phyloP scores from a whole-genome alignment of 2,797 vertebrate species.

The Hirundo rustica region DNA sequence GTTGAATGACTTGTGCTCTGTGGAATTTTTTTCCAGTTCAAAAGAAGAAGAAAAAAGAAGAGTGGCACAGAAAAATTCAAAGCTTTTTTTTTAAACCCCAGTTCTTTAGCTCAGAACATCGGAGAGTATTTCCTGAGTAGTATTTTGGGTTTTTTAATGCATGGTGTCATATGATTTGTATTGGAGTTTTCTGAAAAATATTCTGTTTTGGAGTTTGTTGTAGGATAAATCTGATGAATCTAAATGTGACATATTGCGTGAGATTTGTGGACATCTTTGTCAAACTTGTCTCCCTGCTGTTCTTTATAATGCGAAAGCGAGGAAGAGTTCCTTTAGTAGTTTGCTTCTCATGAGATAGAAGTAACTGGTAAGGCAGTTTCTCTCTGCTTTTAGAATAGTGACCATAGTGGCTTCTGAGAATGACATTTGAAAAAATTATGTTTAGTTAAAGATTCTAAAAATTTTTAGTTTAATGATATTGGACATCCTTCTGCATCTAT shows the following conservation, averaged over 20 bases:
- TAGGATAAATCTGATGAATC: not conserved
- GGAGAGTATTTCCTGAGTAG: not conserved
- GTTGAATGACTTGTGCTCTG: not conserved
- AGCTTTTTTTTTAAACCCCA: not conserved
- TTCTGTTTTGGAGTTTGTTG: not conserved
- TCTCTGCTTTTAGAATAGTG: not conserved
- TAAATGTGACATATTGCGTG: not conserved
- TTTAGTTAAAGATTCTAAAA: not conserved
- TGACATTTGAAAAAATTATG: not conserved
- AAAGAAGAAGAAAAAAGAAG: not conserved
- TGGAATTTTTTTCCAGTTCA: not conserved
- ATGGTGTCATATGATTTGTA: not conserved
- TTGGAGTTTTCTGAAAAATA: not conserved
- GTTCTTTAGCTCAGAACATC: not conserved
- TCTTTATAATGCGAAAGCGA: not conserved
- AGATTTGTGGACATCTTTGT: not conserved
- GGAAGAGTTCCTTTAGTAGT: not conserved
- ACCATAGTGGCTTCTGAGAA: not conserved
- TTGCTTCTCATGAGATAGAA: not conserved
- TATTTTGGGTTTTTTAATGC: not conserved
- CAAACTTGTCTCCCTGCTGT: not conserved
- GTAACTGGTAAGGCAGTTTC: not conserved
- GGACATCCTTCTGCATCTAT: not conserved
- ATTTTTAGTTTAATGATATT: not conserved
- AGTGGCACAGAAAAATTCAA: not conserved